phyloP scores from a whole-genome alignment of 2,797 vertebrate genomes.

The Bovichtus variegatus region DNA sequence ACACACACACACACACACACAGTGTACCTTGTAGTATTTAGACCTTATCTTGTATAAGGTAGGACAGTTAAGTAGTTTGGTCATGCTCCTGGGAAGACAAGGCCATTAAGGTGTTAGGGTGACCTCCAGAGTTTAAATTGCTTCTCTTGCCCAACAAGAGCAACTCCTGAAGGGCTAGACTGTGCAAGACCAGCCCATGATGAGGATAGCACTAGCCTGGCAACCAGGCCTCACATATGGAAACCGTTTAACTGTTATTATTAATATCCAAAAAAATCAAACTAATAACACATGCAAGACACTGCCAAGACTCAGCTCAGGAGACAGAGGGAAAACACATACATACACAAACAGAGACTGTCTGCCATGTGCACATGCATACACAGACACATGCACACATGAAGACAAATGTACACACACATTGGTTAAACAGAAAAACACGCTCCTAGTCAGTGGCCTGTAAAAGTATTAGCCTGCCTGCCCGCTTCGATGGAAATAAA shows the following conservation, averaged over 20 bases:
- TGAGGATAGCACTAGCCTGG: conserved; percentile 80
- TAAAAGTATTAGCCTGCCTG: conserved; percentile 74
- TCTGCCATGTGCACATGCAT: conserved; percentile 68
- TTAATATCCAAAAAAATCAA: conserved; percentile 83
- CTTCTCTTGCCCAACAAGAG: conserved; percentile 53
- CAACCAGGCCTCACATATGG: conserved; percentile 85
- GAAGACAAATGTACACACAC: conserved; percentile 57
- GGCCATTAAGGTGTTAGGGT: conserved; percentile 63
- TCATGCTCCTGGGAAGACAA: conserved; percentile 60
- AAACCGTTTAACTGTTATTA: conserved; percentile 88
- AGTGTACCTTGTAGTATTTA: conserved; percentile 69
- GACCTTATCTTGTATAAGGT: conserved; percentile 54
- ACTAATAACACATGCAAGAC: conserved; percentile 82
- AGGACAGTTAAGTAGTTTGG: conserved; percentile 72
- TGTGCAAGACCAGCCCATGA: conserved; percentile 54
- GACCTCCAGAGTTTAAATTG: conserved; percentile 64
- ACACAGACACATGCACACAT: conserved; percentile 44
- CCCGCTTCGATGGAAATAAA: conserved; percentile 72
- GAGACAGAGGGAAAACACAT: conserved; percentile 81
- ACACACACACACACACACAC: conserved; percentile 43
- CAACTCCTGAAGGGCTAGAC: conserved; percentile 49
- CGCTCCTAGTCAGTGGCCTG: conserved; percentile 66
- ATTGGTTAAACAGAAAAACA: conserved; percentile 81
- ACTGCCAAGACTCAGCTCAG: conserved; percentile 78
- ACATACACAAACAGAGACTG: conserved; percentile 78